Evolutionary conservation across 1,140 invertebrate species (phyloP).

Genomic region (Cydia pomonella): DNA sequence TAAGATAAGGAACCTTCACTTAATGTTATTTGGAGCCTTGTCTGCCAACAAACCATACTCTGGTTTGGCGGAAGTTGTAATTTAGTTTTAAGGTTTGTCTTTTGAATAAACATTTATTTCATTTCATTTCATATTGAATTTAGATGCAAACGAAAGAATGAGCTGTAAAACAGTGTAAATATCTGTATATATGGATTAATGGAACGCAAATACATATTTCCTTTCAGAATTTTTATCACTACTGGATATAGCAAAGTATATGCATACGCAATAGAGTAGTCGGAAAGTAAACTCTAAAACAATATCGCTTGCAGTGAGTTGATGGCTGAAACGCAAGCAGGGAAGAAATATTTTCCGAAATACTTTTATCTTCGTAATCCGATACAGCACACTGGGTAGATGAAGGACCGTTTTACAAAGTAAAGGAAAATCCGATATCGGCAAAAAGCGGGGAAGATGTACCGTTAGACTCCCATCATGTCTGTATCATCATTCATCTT

Average conservation of each 20-base stretch:
- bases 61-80: no score
- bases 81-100: no score
- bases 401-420: constrained; percentile 43
- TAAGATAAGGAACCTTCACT: no score
- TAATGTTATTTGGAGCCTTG: no score
- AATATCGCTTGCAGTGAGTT: not conserved
- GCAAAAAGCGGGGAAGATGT: constrained; percentile 34
- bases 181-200: no score
- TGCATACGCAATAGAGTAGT: not conserved
- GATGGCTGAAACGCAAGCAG: not conserved
- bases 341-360: constrained; percentile 38
- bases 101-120: no score
- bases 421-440: constrained; percentile 41
- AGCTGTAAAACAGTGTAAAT: no score
- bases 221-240: not conserved
- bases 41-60: no score
- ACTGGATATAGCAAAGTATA: not conserved
- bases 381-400: constrained; percentile 43
- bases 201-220: no score
- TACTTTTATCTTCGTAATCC: constrained; percentile 46
- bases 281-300: not conserved
- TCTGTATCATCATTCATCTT: constrained; percentile 28
- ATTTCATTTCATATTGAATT: no score
- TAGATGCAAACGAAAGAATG: no score
- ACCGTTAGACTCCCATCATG: constrained; percentile 27